Evolutionary conservation across 53 echinoderm and acorn worm species (phyloP).

Genomic region (Patiria pectinifera): DNA sequence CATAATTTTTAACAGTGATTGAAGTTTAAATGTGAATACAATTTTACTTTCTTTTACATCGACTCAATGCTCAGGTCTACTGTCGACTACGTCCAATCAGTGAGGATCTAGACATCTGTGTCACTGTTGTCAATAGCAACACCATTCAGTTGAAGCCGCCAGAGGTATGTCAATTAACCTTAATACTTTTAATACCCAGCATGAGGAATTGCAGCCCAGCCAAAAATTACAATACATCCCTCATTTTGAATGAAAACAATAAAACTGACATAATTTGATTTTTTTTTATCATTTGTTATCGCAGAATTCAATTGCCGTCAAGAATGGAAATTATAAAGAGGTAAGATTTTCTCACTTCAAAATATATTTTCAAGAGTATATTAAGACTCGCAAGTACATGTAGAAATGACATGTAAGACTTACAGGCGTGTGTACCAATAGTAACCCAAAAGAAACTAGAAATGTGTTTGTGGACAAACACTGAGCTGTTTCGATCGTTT

Average conservation of each 20-base stretch:
- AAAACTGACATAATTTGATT: not conserved
- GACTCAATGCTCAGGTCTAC: constrained; percentile 74
- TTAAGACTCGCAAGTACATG: no score
- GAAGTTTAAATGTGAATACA: not conserved
- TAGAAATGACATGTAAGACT: no score
- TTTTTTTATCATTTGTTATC: not conserved
- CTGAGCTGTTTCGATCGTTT: no score
- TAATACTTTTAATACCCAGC: no score
- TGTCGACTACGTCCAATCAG: constrained; percentile 81
- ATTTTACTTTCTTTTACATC: not conserved
- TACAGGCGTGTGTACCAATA: no score
- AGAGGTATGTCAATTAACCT: constrained; percentile 61
- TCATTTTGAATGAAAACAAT: not conserved
- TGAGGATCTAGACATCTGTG: constrained; percentile 63
- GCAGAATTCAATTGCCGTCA: constrained; percentile 61
- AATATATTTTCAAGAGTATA: not conserved
- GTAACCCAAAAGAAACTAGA: no score
- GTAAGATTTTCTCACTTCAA: constrained; percentile 40
- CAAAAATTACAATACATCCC: no score
- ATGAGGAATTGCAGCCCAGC: no score
- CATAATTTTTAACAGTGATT: no score
- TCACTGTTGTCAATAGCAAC: constrained; percentile 81
- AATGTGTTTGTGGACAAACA: no score
- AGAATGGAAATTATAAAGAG: constrained; percentile 89
- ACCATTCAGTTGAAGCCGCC: constrained; percentile 92